Evolutionary conservation across 2,113 vertebrate genomes (phyloP).

Genomic region (Xyliphius kryptos): DNA sequence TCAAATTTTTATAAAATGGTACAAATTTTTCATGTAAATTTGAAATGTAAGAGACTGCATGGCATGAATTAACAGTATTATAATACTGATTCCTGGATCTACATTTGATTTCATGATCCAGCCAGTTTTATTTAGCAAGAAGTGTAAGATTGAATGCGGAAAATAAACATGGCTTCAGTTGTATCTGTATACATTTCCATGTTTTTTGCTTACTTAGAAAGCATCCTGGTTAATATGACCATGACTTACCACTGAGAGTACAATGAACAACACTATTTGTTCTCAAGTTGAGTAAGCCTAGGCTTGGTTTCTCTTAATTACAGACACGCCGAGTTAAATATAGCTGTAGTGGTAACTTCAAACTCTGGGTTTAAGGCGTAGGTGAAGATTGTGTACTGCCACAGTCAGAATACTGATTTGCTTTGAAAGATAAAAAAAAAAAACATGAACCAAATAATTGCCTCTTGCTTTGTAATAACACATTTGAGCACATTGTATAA

Average conservation of each 20-base stretch:
- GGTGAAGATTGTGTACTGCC: background rate
- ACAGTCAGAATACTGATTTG: background rate
- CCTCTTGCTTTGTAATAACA: background rate
- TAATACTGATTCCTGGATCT: no score
- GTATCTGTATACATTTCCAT: no score
- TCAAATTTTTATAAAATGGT: no score
- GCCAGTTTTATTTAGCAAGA: no score
- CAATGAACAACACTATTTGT: background rate
- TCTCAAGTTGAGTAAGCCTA: slow-evolving; percentile 1
- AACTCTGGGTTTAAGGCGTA: background rate
- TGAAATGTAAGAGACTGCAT: no score
- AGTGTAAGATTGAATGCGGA: no score
- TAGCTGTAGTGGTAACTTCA: slow-evolving; percentile 4
- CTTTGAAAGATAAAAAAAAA: background rate
- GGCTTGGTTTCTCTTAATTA: slow-evolving; percentile 25
- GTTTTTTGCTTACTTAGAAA: background rate
- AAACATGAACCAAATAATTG: background rate
- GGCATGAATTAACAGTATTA: no score
- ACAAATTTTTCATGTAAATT: no score
- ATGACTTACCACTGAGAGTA: background rate
- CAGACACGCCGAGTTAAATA: slow-evolving; percentile 18
- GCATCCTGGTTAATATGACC: background rate
- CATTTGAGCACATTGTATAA: background rate
- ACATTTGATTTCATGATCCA: no score
- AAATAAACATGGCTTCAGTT: no score